Evolutionary conservation across 2,113 vertebrate species (phyloP).

Genomic region (Pelodiscus sinensis): DNA sequence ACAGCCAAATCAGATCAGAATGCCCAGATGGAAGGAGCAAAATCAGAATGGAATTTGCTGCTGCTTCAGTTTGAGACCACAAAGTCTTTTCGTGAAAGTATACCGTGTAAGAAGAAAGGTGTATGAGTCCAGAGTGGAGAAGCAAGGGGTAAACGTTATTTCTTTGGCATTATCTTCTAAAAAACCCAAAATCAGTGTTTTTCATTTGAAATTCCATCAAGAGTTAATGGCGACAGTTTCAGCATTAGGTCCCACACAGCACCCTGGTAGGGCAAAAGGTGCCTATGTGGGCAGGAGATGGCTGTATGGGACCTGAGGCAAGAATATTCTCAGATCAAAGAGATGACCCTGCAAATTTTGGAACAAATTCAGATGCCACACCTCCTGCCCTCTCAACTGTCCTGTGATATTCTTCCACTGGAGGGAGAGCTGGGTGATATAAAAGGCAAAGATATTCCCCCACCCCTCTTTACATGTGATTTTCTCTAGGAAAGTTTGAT

Average conservation of each 20-base stretch:
- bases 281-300: background rate
- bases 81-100: background rate
- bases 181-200: background rate
- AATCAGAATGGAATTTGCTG: background rate
- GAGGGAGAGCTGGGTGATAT: background rate
- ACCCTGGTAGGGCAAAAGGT: background rate
- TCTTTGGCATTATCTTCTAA: background rate
- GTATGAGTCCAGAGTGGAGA: accelerated
- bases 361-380: background rate
- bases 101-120: background rate
- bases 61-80: background rate
- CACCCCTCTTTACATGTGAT: background rate
- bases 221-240: background rate
- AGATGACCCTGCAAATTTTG: background rate
- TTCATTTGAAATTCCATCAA: background rate
- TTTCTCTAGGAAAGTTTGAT: background rate
- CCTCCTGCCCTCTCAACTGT: background rate
- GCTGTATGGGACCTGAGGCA: accelerated
- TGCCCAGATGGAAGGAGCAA: too few species aligned
- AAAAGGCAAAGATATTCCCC: background rate
- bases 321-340: background rate
- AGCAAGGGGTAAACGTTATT: background rate
- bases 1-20: background rate
- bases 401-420: background rate
- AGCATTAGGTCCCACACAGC: background rate